Conservation (phyloP, 64 coral and sea anemone genomes). For the Montipora cactus region DNA sequence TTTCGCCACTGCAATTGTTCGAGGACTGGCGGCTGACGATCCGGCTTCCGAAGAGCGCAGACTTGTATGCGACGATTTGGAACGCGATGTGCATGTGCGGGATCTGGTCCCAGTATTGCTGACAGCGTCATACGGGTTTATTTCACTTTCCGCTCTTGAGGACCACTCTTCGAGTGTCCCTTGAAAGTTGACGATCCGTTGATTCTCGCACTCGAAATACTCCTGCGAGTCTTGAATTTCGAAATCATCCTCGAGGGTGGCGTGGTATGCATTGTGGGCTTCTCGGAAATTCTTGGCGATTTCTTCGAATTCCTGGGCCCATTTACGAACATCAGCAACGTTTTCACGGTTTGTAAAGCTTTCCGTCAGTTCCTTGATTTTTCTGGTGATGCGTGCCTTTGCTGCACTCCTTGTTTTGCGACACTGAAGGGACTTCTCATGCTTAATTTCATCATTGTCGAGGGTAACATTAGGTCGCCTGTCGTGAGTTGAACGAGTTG, state of each 20-base stretch:
- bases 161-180: slow-evolving; percentile 7
- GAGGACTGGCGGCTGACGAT: not conserved
- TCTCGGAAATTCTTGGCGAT: not conserved
- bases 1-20: slow-evolving; percentile 5
- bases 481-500: not conserved
- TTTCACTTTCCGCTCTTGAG: not conserved
- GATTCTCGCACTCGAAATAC: slow-evolving; percentile 8
- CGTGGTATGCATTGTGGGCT: slow-evolving; percentile 18
- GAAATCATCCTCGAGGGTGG: slow-evolving; percentile 16
- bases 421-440: not conserved
- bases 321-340: not conserved
- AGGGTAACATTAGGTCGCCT: not conserved
- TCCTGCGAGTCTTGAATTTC: slow-evolving; percentile 20
- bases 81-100: not conserved
- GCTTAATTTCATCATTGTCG: not conserved
- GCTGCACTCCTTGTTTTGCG: not conserved
- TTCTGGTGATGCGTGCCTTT: slow-evolving; percentile 4
- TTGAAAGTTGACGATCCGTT: slow-evolving; percentile 8
- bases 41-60: not conserved
- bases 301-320: not conserved
- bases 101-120: not conserved
- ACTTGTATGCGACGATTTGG: not conserved
- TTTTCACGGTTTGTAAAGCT: not conserved
- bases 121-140: not conserved
- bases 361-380: slow-evolving; percentile 11